Base-by-base conservation (phyloP, 1,140 invertebrate species). In the Aradophagus sp. region DNA sequence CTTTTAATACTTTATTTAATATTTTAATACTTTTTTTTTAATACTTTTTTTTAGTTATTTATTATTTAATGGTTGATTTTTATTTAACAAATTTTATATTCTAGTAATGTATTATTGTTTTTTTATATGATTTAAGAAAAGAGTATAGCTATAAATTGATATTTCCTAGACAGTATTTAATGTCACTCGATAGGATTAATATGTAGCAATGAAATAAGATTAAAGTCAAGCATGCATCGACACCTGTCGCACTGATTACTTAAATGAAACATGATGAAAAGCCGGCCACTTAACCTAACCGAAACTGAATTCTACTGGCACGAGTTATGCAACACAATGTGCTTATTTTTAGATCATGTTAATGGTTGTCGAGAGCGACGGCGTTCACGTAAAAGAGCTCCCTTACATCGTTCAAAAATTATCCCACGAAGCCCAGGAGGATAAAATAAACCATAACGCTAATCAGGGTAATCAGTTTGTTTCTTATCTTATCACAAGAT, bases 301-400 rank as follows among this genome's bases (percentile, higher is more conserved):
- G 36, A 66, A 67, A 52, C 63, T 67, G 52, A 66, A 72, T 56
- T 42, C 31, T 15, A 26, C 12, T 58, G 31, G 52, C 34, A 31
- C 34, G 19, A 58, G 63, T 77, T 79, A 79, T 67, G 67, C 77
- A 77, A 79, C 55, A 70, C 58, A 58, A 73, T 76, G 27, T 66
- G 52, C 74, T 77, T 78, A 69, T 78, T 78, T 79, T 39, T 72
- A 85, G 84, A 84, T 85, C 66, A 83, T 84, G 77, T 73, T 85
- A 73, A 85, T 85, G 83, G 83, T 84, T 63, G 80, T 85, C 48
- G 81, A 82, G 42, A 77, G 73, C 48, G 79, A 85, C 66, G 77
- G 76, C 61, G 75, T 83, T 71, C 78, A 81, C 27, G 77, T 79
- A 74, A 82, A 85, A 67, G 81, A 86, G 34, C 73, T 82, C 55